Conservation (phyloP, 1,140 invertebrate genomes). For the Arctopsyche grandis region DNA sequence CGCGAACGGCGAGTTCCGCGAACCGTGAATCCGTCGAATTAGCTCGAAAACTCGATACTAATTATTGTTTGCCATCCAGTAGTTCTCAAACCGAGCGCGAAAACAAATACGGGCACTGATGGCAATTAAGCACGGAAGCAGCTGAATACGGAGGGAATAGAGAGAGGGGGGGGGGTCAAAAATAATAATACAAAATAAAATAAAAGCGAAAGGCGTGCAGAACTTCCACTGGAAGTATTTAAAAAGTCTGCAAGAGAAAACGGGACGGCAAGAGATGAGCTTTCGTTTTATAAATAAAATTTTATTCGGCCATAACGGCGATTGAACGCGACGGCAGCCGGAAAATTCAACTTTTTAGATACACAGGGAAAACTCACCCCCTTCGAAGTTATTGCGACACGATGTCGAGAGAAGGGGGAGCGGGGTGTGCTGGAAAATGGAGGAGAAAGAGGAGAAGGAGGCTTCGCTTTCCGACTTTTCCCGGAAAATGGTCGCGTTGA, state of each 20-base stretch:
- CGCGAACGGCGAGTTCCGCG: background rate
- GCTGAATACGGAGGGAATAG: background rate
- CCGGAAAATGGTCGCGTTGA: background rate
- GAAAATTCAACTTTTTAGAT: conserved; percentile 23
- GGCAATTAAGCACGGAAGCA: background rate
- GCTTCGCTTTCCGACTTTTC: conserved; percentile 4
- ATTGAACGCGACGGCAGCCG: background rate
- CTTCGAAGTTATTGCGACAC: no score
- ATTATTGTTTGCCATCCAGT: conserved; percentile 19
- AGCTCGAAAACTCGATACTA: conserved; percentile 2
- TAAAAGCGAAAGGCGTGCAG: no score
- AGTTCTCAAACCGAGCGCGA: background rate
- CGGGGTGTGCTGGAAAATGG: background rate
- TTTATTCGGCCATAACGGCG: conserved; percentile 29
- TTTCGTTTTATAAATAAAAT: conserved; percentile 24
- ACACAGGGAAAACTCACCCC: conserved; percentile 1
- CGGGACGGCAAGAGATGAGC: background rate
- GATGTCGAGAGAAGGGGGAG: no score
- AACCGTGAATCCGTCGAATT: conserved; percentile 18
- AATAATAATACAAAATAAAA: no score
- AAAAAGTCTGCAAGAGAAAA: background rate
- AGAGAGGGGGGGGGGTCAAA: background rate
- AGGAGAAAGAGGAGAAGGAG: background rate
- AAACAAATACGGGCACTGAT: background rate
- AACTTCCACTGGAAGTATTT: background rate